A percentile compares a stretch with the other conserved stretches of the same genome.
These are phyloP conservation scores for Palythoa caribaeorum DNA, from an alignment of 92 coral and sea anemone genomes.

Conservation along the genomic window DNA sequence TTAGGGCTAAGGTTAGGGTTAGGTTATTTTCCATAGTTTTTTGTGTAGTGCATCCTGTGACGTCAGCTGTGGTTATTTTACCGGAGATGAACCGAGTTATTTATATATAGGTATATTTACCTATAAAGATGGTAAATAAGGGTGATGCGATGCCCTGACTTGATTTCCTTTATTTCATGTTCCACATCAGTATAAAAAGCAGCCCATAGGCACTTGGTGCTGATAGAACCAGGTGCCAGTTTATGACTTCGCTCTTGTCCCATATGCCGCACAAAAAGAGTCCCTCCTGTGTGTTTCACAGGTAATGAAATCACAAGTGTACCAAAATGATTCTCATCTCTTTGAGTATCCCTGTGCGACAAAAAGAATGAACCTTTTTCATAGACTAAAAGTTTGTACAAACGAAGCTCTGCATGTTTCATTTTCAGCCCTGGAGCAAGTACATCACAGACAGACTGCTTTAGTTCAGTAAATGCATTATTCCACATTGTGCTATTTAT, in stretches of 20 bases:
- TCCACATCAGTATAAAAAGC: slow-evolving; percentile 58
- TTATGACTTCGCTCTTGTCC: slow-evolving; percentile 56
- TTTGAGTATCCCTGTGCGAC: slow-evolving; percentile 55
- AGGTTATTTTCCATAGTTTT: too few species aligned
- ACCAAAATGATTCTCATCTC: slow-evolving; percentile 53
- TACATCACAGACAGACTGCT: slow-evolving; percentile 46
- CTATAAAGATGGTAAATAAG: slow-evolving; percentile 55
- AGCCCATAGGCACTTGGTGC: slow-evolving; percentile 50
- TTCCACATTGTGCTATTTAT: slow-evolving; percentile 15
- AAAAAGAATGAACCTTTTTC: slow-evolving; percentile 55
- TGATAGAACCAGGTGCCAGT: slow-evolving; percentile 44
- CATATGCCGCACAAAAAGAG: slow-evolving; percentile 45
- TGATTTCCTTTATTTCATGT: slow-evolving; percentile 54
- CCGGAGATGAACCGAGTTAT: too few species aligned
- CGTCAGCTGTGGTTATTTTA: too few species aligned
- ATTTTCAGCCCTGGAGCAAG: slow-evolving; percentile 51
- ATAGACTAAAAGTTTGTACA: slow-evolving; percentile 56
- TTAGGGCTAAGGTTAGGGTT: too few species aligned
- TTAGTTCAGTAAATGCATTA: slow-evolving; percentile 46
- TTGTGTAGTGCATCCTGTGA: too few species aligned
- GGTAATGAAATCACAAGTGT: slow-evolving; percentile 52
- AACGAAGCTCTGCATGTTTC: slow-evolving; percentile 37
- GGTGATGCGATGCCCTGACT: slow-evolving; percentile 56
- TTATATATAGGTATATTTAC: not conserved
- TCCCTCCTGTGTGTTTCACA: slow-evolving; percentile 58